Conservation (phyloP, 2,113 vertebrate species). For the Ivindomyrus marchei region DNA sequence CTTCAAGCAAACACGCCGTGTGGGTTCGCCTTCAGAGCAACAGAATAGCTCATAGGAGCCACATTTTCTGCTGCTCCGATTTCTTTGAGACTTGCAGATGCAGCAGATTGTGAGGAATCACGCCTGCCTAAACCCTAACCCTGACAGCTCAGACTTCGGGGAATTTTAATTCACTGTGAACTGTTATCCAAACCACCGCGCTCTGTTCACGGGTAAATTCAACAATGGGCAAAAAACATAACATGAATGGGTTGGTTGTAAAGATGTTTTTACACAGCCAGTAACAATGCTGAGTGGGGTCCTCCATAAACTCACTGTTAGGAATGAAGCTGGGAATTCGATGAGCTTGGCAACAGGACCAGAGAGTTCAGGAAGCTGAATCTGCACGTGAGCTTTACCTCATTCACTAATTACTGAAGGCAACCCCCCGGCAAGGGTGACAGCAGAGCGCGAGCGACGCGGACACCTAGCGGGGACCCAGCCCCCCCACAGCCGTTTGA, state of each 20-base stretch:
- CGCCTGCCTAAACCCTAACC: background rate
- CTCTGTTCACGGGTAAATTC: background rate
- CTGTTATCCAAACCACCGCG: background rate
- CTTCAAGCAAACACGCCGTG: conserved; percentile 55
- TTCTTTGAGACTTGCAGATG: conserved; percentile 34
- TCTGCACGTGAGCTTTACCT: background rate
- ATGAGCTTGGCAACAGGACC: background rate
- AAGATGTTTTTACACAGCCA: background rate
- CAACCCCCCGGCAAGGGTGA: background rate
- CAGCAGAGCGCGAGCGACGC: background rate
- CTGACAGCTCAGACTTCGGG: background rate
- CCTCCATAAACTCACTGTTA: background rate
- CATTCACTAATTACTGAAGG: background rate
- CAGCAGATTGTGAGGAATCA: conserved; percentile 40
- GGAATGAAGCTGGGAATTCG: background rate
- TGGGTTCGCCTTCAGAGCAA: conserved; percentile 28
- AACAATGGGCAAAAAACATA: background rate
- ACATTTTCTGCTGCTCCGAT: conserved; percentile 25
- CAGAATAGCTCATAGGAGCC: conserved; percentile 47
- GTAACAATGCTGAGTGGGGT: background rate
- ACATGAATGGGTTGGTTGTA: background rate
- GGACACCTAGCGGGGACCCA: background rate
- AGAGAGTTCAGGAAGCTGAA: background rate
- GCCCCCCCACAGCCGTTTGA: background rate
- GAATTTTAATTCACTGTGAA: conserved; percentile 1